phyloP scores from a whole-genome alignment of 37 sponge, comb jelly and placozoan genomes.

The Lycopodina hypogea region DNA sequence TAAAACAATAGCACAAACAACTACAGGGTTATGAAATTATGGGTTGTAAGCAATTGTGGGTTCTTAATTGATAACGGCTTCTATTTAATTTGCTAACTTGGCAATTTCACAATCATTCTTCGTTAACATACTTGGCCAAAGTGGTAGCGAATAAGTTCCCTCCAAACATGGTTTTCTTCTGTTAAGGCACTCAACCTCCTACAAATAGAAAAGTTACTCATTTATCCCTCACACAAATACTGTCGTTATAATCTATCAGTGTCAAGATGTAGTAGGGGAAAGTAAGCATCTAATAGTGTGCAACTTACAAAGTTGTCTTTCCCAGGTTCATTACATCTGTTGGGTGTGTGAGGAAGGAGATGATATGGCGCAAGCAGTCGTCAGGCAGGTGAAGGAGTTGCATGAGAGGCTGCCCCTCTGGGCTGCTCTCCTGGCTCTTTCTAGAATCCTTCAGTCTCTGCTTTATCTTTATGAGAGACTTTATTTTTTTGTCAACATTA shows the following conservation, averaged over 20 bases:
- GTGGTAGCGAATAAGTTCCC: constrained; percentile 16
- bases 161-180: constrained; percentile 31
- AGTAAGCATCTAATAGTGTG: background rate
- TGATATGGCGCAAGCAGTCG: constrained; percentile 35
- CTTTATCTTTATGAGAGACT: constrained; percentile 32
- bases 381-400: constrained; percentile 17
- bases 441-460: background rate
- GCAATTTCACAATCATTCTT: background rate
- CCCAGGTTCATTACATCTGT: constrained; percentile 46
- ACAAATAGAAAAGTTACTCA: background rate
- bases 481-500: constrained; percentile 30
- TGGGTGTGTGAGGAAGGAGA: constrained; percentile 31
- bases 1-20: too few species aligned
- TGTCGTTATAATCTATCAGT: too few species aligned
- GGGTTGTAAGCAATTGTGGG: too few species aligned
- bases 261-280: too few species aligned
- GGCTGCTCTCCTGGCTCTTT: background rate
- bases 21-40: too few species aligned
- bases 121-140: constrained; percentile 19
- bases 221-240: background rate
- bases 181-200: constrained; percentile 27
- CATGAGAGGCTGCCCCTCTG: background rate
- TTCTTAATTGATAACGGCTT: background rate
- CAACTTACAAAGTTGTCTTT: constrained; percentile 11
- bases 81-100: background rate